phyloP scores from a whole-genome alignment of 2,888 invertebrate species.

The Tortrix viridana region DNA sequence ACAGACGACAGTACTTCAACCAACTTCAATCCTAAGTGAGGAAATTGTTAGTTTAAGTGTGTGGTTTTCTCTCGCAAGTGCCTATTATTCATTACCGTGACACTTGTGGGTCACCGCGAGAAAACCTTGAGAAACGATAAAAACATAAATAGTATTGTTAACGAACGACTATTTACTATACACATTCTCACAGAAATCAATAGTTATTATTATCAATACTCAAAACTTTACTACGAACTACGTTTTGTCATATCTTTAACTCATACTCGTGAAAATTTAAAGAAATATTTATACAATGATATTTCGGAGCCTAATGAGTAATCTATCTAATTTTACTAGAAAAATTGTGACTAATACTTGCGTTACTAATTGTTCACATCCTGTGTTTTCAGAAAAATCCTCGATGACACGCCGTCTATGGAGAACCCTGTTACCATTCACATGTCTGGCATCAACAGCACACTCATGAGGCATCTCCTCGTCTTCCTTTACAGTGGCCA shows the following conservation, averaged over 20 bases:
- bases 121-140: slow-evolving; percentile 12
- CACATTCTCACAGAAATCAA: not conserved
- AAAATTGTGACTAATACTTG: slow-evolving; percentile 14
- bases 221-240: not conserved
- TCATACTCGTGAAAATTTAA: too few species aligned
- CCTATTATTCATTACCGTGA: slow-evolving; percentile 24
- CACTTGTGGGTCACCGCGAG: slow-evolving; percentile 20
- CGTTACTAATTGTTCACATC: slow-evolving; percentile 28
- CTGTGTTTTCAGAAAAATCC: slow-evolving; percentile 83
- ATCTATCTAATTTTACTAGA: not conserved
- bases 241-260: too few species aligned
- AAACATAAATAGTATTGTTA: slow-evolving; percentile 11
- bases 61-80: slow-evolving; percentile 3
- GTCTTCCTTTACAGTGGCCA: slow-evolving; percentile 94
- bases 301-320: slow-evolving; percentile 18
- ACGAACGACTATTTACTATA: not conserved
- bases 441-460: slow-evolving; percentile 92
- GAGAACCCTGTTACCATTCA: slow-evolving; percentile 91
- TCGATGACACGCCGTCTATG: slow-evolving; percentile 88
- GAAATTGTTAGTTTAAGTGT: slow-evolving; percentile 23
- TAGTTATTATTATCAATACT: too few species aligned
- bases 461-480: slow-evolving; percentile 91
- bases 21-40: slow-evolving; percentile 9
- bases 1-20: slow-evolving; percentile 1
- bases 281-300: too few species aligned